Base-by-base conservation (phyloP, 2,888 invertebrate species). In the Ichneumoninae sp. region DNA sequence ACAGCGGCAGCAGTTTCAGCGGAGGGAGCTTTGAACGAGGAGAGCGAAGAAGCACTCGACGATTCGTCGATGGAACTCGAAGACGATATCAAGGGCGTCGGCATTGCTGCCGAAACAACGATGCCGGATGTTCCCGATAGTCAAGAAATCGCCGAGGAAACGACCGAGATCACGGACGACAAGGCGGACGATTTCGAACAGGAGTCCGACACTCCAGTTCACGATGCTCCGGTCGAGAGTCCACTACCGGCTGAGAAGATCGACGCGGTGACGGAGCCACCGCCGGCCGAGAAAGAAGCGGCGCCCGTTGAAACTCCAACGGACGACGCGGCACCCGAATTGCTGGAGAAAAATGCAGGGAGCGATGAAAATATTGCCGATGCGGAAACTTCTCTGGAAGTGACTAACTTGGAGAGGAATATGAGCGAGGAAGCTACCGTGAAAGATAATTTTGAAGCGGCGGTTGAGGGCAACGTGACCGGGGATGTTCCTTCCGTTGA, bases 311-410 rank as follows among this genome's bases (percentile, higher is more conserved):
- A 65, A 74, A 50, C 33, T 62, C 1, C 6, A 10, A 13, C 50
- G 4, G 33, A 65, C n/a, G 6, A 5, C 33, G 10, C 10, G 50
- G 16, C 30, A 40, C 0, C 7, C 44, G 40, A 72, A 60, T 47
- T 33, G 62, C 19, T 30, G 33, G 22, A 72, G 62, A 65, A 66
- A 65, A 44, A 70, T 52, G 52, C 60, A 68, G 30, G 0, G 40
- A 40, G 8, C n/a, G 44, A 91, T 4, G 91, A 91, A 40, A 88
- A 90, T 36, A 80, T 65, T 4, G 52, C 60, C 81, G 91, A 92
- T 66, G 91, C 82, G 30, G 74, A 71, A 19, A 3, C 5, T 57
- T 22, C 57, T 10, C 10, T 26, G 10, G 57, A 26, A 26, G 57
- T 26, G 3, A 13, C 4, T 26, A 26, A 26, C 22, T 85, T 44